Evolutionary conservation across 1,140 invertebrate genomes (phyloP).

Genomic region (Zophobas morio): DNA sequence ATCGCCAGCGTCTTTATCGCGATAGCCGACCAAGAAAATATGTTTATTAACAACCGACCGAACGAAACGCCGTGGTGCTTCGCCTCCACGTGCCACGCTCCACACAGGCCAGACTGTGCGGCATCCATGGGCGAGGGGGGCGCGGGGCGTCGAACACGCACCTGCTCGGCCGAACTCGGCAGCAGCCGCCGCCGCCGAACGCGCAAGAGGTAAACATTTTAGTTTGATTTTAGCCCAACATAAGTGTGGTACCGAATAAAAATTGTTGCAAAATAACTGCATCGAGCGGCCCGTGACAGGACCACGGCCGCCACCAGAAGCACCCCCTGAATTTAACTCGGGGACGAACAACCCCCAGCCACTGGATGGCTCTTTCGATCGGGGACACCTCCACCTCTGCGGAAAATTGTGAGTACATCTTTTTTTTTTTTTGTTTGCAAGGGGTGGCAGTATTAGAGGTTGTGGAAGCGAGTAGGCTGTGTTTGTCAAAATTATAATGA

Average conservation of each 20-base stretch:
- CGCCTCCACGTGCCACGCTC: constrained; percentile 65
- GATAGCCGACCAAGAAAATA: constrained; percentile 6
- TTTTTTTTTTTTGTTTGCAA: background rate
- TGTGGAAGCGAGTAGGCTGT: no score
- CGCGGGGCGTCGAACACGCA: constrained; percentile 27
- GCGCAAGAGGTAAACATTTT: constrained; percentile 62
- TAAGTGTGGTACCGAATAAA: constrained; percentile 54
- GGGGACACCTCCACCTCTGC: background rate
- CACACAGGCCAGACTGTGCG: constrained; percentile 61
- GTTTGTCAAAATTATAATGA: no score
- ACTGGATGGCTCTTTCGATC: constrained; percentile 5
- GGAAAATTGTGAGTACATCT: constrained; percentile 26
- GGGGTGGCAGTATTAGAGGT: no score
- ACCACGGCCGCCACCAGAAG: constrained; percentile 20
- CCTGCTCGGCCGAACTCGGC: constrained; percentile 45
- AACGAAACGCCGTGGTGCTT: constrained; percentile 60
- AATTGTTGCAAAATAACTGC: constrained; percentile 42
- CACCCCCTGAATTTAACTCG: constrained; percentile 7
- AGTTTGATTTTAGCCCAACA: constrained; percentile 61
- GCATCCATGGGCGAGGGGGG: constrained; percentile 54
- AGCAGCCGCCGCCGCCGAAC: constrained; percentile 39
- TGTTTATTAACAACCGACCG: constrained; percentile 25
- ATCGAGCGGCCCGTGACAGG: background rate
- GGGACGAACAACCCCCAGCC: background rate
- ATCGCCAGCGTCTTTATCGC: constrained; percentile 1